Evolutionary conservation across 2,888 invertebrate genomes (phyloP).

Genomic region (Latheticus oryzae): DNA sequence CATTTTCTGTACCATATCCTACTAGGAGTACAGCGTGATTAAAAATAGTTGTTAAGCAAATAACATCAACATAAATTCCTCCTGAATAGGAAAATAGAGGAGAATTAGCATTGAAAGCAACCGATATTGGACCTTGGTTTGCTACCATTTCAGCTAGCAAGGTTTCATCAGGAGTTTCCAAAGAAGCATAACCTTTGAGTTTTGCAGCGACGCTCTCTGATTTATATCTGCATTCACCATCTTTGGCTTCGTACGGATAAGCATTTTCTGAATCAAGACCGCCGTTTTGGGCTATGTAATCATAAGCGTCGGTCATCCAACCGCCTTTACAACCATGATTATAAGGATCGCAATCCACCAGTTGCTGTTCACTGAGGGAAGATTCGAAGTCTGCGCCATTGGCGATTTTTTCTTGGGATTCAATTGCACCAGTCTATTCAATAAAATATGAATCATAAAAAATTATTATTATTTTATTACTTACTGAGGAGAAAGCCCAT

Average conservation of each 20-base stretch:
- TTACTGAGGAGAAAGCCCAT: slow-evolving; percentile 32
- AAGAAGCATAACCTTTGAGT: slow-evolving; percentile 75
- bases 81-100: slow-evolving; percentile 83
- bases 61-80: slow-evolving; percentile 79
- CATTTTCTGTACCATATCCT: slow-evolving; percentile 75
- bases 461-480: slow-evolving; percentile 6
- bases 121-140: slow-evolving; percentile 83
- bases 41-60: slow-evolving; percentile 72
- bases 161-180: slow-evolving; percentile 76
- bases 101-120: slow-evolving; percentile 84
- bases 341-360: slow-evolving; percentile 30
- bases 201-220: slow-evolving; percentile 10
- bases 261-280: slow-evolving; percentile 48
- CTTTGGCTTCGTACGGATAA: slow-evolving; percentile 67
- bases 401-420: slow-evolving; percentile 7
- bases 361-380: slow-evolving; percentile 24
- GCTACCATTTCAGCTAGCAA: slow-evolving; percentile 81
- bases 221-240: slow-evolving; percentile 41
- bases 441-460: too few relatives aligned
- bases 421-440: slow-evolving; percentile 14
- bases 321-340: slow-evolving; percentile 22
- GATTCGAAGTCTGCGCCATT: slow-evolving; percentile 5
- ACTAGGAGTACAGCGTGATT: slow-evolving; percentile 86
- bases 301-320: slow-evolving; percentile 22
- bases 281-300: slow-evolving; percentile 12